Evolutionary conservation across 2,888 invertebrate genomes (phyloP), one percentile per base, ranked within the genome.

Genomic region (Eupithecia pulchellata): DNA sequence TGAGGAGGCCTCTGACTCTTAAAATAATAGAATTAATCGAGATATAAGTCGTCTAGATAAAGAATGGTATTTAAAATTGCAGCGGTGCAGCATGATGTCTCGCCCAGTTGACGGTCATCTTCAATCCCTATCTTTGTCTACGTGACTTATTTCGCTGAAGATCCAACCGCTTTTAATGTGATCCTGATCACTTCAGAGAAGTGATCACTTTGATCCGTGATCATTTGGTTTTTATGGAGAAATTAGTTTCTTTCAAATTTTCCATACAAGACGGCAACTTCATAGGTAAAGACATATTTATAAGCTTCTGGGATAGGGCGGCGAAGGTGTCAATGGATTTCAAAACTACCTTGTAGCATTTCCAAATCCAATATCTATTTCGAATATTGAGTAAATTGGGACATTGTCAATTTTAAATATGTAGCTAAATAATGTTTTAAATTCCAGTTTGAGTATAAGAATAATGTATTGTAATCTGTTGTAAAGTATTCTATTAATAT

Each of bases 401-500:
- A 90, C 88, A 87, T 90, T 90, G 93, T 92, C 93, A 93, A 93
- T 93, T 93, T 86, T 88, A 91, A 91, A 91, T 89, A 84, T 91
- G 89, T 92, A 92, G 88, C 91, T 86, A 89, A 84, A 81, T 81
- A 83, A 87, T 85, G 89, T 89, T 86, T 82, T 81, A 82, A 84
- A 84, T 87, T 91, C 87, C 87, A 91, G 88, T 90, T 89, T 84
- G 83, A 82, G 76, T 88, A 80, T 89, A 90, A 88, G 85, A 87
- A 86, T 88, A 87, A 86, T 61, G 82, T 85, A 87, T 82, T 83
- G 80, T 86, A 88, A 91, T 91, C 91, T 91, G 90, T 92, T 92
- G 92, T 92, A 91, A 92, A 92, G 90, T 92, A 89, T 90, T 90
- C 83, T 90, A 89, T 88, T 85, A 86, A 90, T 90, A 92, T 88